Evolutionary conservation across 2,113 vertebrate genomes (phyloP).

Genomic region (Marmota flaviventris): DNA sequence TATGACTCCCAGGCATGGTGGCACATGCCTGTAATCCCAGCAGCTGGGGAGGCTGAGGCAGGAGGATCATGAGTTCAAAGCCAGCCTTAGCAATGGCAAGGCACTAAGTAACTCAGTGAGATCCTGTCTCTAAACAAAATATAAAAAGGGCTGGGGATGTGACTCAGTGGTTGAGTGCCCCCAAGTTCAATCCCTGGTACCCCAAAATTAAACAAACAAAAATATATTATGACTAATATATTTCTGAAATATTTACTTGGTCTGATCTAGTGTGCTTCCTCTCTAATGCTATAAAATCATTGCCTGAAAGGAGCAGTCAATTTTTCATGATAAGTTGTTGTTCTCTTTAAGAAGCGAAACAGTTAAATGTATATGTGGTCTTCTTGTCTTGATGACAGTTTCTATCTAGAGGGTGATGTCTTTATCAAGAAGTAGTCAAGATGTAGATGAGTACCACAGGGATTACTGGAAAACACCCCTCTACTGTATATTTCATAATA

Average conservation of each 20-base stretch:
- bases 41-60: no score
- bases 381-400: slow-evolving; percentile 36
- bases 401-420: slow-evolving; percentile 59
- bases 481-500: slow-evolving; percentile 64
- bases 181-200: no score
- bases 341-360: slow-evolving; percentile 61
- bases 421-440: slow-evolving; percentile 66
- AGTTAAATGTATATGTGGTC: slow-evolving; percentile 45
- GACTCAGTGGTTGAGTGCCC: no score
- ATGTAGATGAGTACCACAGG: slow-evolving; percentile 58
- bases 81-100: no score
- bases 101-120: no score
- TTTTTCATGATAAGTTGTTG: slow-evolving; percentile 25
- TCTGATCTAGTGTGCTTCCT: background rate
- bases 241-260: slow-evolving; percentile 46
- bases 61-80: no score
- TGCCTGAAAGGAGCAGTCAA: slow-evolving; percentile 51
- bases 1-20: background rate
- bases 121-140: no score
- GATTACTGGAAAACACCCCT: slow-evolving; percentile 38
- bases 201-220: no score
- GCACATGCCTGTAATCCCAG: no score
- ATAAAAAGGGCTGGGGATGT: no score
- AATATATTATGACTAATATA: background rate
- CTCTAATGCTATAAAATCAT: slow-evolving; percentile 42